These are phyloP conservation scores for Argyresthia goedartella DNA, from an alignment of 2,888 invertebrate genomes.

Conservation along the genomic window DNA sequence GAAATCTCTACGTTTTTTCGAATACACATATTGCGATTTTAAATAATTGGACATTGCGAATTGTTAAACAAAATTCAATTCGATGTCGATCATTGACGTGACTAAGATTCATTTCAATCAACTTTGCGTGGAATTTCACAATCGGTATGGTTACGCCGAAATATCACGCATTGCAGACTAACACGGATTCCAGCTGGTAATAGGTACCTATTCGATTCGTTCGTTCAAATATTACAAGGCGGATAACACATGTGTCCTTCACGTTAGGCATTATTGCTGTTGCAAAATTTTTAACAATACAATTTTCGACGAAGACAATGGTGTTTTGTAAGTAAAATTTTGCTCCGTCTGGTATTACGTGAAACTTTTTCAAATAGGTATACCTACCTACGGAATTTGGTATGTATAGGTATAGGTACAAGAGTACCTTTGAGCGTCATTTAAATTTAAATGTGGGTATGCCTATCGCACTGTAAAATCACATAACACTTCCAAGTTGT, in stretches of 20 bases:
- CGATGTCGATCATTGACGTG: slow-evolving; percentile 20
- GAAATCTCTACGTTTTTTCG: slow-evolving; percentile 57
- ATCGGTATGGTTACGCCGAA: background rate
- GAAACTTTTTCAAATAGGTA: background rate
- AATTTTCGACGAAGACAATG: too few relatives aligned
- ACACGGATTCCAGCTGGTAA: background rate
- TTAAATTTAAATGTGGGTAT: background rate
- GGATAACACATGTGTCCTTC: slow-evolving; percentile 47
- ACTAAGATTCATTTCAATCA: too few relatives aligned
- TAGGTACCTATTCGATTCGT: too few relatives aligned
- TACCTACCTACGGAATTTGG: background rate
- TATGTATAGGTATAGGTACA: background rate
- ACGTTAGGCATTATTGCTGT: too few relatives aligned
- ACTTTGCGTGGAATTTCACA: background rate
- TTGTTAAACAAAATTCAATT: slow-evolving; percentile 19
- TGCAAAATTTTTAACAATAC: too few relatives aligned
- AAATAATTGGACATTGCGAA: too few relatives aligned
- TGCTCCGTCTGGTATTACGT: background rate
- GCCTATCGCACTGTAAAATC: too few relatives aligned
- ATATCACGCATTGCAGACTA: background rate
- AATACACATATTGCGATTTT: slow-evolving; percentile 31
- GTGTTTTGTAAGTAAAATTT: background rate
- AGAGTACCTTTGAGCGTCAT: too few relatives aligned
- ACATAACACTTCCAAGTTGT: slow-evolving; percentile 32
- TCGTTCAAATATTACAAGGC: background rate